These are phyloP conservation scores for Oophaga sylvatica DNA, from an alignment of 2,797 vertebrate genomes.

Conservation along the genomic window DNA sequence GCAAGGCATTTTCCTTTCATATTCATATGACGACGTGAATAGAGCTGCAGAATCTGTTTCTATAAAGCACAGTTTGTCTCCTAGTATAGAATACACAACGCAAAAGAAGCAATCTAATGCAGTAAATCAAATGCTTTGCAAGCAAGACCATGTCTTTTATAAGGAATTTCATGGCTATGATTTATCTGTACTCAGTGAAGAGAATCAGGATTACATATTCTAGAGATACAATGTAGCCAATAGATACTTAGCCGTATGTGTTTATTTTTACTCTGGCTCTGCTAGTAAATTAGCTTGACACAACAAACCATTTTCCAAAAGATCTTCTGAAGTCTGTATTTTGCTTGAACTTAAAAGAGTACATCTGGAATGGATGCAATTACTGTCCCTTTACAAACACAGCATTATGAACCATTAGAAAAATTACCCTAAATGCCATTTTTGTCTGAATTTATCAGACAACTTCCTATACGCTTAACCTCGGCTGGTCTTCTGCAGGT, in stretches of 20 bases:
- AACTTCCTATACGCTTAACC: too few species aligned
- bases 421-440: too few species aligned
- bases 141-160: constrained; percentile 51
- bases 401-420: too few species aligned
- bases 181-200: constrained; percentile 45
- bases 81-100: constrained; percentile 21
- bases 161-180: constrained; percentile 44
- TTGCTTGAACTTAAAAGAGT: not conserved
- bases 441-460: too few species aligned
- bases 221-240: constrained; percentile 7
- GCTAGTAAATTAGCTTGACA: constrained; percentile 7
- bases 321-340: not conserved
- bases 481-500: too few species aligned
- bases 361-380: not conserved
- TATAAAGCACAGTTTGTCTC: not conserved
- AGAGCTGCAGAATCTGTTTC: not conserved
- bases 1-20: not conserved
- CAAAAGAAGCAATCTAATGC: constrained; percentile 38
- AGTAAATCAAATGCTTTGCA: constrained; percentile 54
- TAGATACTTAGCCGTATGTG: constrained; percentile 15
- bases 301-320: constrained; percentile 6
- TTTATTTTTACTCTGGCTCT: constrained; percentile 10
- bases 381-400: not conserved
- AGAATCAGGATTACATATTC: constrained; percentile 24
- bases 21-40: not conserved